phyloP scores from a whole-genome alignment of 2,888 invertebrate genomes.

The Fragum fragum region DNA sequence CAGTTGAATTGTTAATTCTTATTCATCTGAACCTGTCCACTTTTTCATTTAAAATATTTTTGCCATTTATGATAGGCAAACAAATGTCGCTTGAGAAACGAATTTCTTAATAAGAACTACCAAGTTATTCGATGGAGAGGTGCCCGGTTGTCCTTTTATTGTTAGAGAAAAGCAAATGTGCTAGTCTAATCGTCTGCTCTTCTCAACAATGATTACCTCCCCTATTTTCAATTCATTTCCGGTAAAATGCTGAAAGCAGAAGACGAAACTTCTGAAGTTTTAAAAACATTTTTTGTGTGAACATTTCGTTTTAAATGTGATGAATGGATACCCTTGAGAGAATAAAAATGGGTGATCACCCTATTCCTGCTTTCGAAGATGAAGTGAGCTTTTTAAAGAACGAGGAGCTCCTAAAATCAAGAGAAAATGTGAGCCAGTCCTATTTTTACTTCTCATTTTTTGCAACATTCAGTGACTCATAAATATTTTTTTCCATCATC shows the following conservation, averaged over 20 bases:
- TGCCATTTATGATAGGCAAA: too few species aligned
- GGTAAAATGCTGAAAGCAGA: background rate
- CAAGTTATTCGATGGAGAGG: too few species aligned
- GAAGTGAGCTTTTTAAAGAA: conserved; percentile 20
- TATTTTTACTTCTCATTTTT: background rate
- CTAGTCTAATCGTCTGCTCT: background rate
- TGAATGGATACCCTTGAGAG: conserved; percentile 11
- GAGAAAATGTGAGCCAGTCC: conserved; percentile 17
- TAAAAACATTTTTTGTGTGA: background rate
- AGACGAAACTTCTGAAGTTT: conserved; percentile 21
- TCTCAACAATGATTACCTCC: background rate
- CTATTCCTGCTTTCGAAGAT: conserved; percentile 29
- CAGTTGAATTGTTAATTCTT: too few species aligned
- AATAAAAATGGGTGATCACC: conserved; percentile 27
- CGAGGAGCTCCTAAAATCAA: conserved; percentile 3
- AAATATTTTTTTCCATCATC: background rate
- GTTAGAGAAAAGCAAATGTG: too few species aligned
- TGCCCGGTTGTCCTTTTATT: too few species aligned
- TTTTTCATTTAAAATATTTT: too few species aligned
- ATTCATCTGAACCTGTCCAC: too few species aligned
- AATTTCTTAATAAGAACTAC: too few species aligned
- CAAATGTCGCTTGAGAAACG: too few species aligned
- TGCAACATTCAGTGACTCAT: background rate
- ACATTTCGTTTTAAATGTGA: background rate
- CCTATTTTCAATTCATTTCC: conserved; percentile 11